Conservation (phyloP, 2,113 vertebrate genomes). For the Aramus guarauna region DNA sequence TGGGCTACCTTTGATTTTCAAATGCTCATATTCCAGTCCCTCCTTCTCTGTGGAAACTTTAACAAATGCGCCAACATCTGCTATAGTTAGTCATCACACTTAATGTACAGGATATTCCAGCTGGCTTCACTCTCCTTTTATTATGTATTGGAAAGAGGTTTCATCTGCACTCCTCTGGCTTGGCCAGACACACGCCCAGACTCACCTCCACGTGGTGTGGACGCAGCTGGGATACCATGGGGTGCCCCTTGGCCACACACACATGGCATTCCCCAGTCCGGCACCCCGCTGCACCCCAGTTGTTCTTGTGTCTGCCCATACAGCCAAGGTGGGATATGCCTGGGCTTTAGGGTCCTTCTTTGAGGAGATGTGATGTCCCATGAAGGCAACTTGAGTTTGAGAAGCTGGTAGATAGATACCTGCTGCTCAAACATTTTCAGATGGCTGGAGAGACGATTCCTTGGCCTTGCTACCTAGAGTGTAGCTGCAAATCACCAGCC, state of each 20-base stretch:
- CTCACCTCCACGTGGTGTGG: constrained; percentile 41
- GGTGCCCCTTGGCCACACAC: not conserved
- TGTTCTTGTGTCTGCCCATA: not conserved
- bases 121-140: constrained; percentile 65
- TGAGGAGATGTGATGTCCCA: not conserved
- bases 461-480: not conserved
- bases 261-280: not conserved
- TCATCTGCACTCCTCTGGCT: constrained; percentile 47
- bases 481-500: not conserved
- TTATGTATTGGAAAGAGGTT: constrained; percentile 70
- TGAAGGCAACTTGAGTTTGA: not conserved
- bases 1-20: constrained; percentile 56
- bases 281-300: not conserved
- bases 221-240: not conserved
- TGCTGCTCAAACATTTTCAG: not conserved
- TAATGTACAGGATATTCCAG: constrained; percentile 69
- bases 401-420: not conserved
- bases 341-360: not conserved
- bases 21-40: constrained; percentile 48
- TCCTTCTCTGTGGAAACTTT: constrained; percentile 67
- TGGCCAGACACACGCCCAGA: constrained; percentile 57
- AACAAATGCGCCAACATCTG: constrained; percentile 65
- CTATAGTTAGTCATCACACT: constrained; percentile 69
- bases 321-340: not conserved
- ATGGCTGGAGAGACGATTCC: not conserved